Conservation (phyloP, 2,888 invertebrate species). For the Dione juno region DNA sequence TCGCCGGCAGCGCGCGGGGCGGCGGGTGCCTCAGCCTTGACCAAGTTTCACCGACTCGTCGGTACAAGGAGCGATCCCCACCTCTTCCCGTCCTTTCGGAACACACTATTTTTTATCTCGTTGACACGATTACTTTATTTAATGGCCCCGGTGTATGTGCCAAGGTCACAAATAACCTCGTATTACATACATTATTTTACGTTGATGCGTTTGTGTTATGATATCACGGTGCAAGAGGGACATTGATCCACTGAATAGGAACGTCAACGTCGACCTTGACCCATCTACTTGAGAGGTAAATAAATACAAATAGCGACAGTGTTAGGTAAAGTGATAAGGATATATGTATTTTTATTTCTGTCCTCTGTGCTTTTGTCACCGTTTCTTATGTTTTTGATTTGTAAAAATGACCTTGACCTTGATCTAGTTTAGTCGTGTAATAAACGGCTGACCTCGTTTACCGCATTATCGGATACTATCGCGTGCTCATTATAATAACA, state of each 20-base stretch:
- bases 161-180: conserved; percentile 62
- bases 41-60: conserved; percentile 82
- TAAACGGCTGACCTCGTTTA: conserved; percentile 81
- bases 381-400: conserved; percentile 76
- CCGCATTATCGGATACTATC: conserved; percentile 76
- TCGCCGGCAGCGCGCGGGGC: conserved; percentile 60
- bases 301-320: conserved; percentile 71
- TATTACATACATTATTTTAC: conserved; percentile 19
- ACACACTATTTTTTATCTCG: conserved; percentile 61
- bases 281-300: conserved; percentile 73
- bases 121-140: conserved; percentile 77
- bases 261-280: conserved; percentile 72
- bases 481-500: conserved; percentile 71
- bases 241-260: conserved; percentile 24
- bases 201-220: not conserved
- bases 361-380: conserved; percentile 70
- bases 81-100: conserved; percentile 78
- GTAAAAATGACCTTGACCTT: conserved; percentile 84
- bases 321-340: conserved; percentile 70
- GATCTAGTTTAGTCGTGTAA: conserved; percentile 79
- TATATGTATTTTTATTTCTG: conserved; percentile 66
- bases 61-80: conserved; percentile 81
- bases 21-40: conserved; percentile 76
- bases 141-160: conserved; percentile 61
- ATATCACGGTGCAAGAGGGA: conserved; percentile 7